Evolutionary conservation across 2,797 vertebrate genomes (phyloP).

Genomic region (Rhinella marina): DNA sequence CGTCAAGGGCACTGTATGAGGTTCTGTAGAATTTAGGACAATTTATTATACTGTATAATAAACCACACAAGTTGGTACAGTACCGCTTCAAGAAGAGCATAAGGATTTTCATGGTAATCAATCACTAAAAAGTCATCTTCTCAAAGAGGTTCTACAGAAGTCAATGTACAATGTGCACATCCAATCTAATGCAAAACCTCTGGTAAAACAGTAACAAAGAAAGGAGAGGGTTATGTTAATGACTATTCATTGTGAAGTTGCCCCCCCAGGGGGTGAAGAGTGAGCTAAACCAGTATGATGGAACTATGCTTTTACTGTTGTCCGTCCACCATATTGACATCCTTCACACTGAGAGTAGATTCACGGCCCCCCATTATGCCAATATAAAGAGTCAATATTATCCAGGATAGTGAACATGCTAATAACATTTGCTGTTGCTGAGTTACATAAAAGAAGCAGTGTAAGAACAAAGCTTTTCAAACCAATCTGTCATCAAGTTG

Average conservation of each 20-base stretch:
- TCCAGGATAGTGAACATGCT: slow-evolving; percentile 28
- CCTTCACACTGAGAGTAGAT: slow-evolving; percentile 7
- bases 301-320: not conserved
- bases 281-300: not conserved
- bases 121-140: not conserved
- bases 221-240: not conserved
- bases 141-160: not conserved
- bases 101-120: not conserved
- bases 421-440: slow-evolving; percentile 29
- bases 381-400: slow-evolving; percentile 26
- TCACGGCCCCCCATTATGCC: not conserved
- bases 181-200: not conserved
- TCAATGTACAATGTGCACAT: not conserved
- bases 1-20: not conserved
- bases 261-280: not conserved
- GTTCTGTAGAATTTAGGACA: not conserved
- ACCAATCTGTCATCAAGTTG: slow-evolving; percentile 41
- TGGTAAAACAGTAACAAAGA: not conserved
- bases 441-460: slow-evolving; percentile 34
- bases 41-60: not conserved
- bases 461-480: slow-evolving; percentile 22
- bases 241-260: not conserved
- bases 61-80: not conserved
- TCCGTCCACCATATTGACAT: not conserved
- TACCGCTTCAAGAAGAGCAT: not conserved